phyloP scores from a whole-genome alignment of 2,888 invertebrate genomes.

The Bedellia somnulentella region DNA sequence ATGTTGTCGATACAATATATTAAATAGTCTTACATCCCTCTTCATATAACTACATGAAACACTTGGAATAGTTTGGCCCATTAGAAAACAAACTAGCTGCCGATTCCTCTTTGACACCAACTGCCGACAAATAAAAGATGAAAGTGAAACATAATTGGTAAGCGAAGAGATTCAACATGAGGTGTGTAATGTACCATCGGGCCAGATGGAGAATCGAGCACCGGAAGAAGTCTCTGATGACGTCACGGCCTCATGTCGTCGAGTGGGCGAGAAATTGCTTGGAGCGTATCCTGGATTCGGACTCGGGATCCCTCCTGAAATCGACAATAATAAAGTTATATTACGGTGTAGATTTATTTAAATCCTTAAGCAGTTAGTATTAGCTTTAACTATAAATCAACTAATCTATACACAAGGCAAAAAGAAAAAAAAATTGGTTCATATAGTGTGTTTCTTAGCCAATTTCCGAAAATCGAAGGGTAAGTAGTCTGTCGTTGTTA shows the following conservation, averaged over 20 bases:
- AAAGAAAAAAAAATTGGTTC: too few species aligned
- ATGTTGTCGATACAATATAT: conserved; percentile 3
- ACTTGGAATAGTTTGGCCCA: conserved; percentile 41
- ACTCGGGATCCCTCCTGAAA: conserved; percentile 36
- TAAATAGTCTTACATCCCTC: conserved; percentile 7
- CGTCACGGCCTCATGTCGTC: conserved; percentile 40
- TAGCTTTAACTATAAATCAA: too few species aligned
- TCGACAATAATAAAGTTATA: conserved; percentile 1
- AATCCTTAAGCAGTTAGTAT: too few species aligned
- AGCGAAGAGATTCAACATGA: conserved; percentile 6
- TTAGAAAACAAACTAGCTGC: conserved; percentile 32
- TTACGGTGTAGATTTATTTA: too few species aligned
- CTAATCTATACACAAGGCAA: too few species aligned
- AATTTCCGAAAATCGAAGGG: too few species aligned
- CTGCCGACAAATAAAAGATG: conserved; percentile 22
- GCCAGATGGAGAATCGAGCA: conserved; percentile 40
- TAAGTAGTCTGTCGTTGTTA: too few species aligned
- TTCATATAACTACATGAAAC: conserved; percentile 34
- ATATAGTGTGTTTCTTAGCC: too few species aligned
- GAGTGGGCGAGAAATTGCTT: conserved; percentile 35
- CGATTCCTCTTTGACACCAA: conserved; percentile 44
- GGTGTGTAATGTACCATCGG: conserved; percentile 44
- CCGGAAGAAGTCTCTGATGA: conserved; percentile 31
- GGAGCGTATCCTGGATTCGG: conserved; percentile 35
- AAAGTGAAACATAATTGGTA: too few species aligned